Evolutionary conservation across 2,888 invertebrate species (phyloP).

Genomic region (Anoplius nigerrimus): DNA sequence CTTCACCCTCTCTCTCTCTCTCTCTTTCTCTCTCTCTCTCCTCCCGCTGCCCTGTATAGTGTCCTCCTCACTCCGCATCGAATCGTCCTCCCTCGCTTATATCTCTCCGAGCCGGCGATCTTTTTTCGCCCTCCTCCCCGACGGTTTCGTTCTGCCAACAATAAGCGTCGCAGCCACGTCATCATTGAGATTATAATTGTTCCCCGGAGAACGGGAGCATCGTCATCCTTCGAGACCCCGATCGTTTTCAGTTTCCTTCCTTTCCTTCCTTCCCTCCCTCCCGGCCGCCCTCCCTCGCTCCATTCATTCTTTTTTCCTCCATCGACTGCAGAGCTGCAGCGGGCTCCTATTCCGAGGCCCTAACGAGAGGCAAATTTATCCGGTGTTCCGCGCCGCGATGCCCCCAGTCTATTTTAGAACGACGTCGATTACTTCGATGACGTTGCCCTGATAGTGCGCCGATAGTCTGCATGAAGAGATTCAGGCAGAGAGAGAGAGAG

Average conservation of each 20-base stretch:
- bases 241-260: not conserved
- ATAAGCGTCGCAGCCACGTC: conserved; percentile 5
- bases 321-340: not conserved
- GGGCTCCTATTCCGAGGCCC: too few relatives aligned
- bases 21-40: not conserved
- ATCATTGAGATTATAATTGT: conserved; percentile 16
- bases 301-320: not conserved
- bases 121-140: too few relatives aligned
- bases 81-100: conserved; percentile 1
- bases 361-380: too few relatives aligned
- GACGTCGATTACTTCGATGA: too few relatives aligned
- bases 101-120: too few relatives aligned
- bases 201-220: not conserved
- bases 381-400: too few relatives aligned
- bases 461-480: too few relatives aligned
- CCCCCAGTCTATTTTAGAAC: too few relatives aligned
- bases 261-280: conserved; percentile 7
- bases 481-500: too few relatives aligned
- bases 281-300: not conserved
- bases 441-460: too few relatives aligned
- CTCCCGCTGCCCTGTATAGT: not conserved
- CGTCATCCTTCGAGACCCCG: too few relatives aligned
- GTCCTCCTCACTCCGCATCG: not conserved
- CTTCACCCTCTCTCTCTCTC: conserved; percentile 5
- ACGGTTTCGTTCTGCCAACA: conserved; percentile 13